A percentile compares a stretch with the other conserved stretches of the same genome.
phyloP scores from a whole-genome alignment of 2,113 vertebrate species.

The Agapornis roseicollis region DNA sequence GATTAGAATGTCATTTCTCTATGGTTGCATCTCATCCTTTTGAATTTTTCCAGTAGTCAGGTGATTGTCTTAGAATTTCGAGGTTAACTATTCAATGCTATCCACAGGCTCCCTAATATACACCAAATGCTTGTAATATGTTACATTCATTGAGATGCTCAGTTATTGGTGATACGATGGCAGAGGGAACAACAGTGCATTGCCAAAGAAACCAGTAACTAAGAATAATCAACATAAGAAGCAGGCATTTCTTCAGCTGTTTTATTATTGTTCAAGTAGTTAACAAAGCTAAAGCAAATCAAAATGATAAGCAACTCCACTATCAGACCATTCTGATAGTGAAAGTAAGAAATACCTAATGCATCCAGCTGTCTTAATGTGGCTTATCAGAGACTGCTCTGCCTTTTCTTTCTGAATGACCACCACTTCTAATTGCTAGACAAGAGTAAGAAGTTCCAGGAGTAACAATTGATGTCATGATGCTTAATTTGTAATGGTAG shows the following conservation, averaged over 20 bases:
- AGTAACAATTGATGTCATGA: not conserved
- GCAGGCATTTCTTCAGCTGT: not conserved
- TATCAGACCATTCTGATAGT: accelerated
- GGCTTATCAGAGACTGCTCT: not conserved
- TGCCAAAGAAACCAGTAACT: not conserved
- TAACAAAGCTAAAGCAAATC: not conserved
- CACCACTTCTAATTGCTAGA: not conserved
- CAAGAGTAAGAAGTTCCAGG: not conserved
- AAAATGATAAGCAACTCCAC: not conserved
- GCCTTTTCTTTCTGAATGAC: not conserved
- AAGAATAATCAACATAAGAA: not conserved
- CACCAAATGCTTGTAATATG: accelerated
- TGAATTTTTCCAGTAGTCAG: not conserved
- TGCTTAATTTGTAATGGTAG: not conserved
- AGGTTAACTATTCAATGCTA: not conserved
- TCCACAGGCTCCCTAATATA: not conserved
- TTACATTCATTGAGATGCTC: not conserved
- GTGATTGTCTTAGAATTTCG: not conserved
- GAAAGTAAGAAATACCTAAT: not conserved
- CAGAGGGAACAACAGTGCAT: not conserved
- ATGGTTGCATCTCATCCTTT: not conserved
- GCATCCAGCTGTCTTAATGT: not conserved
- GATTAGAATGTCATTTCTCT: not conserved
- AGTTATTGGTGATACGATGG: not conserved
- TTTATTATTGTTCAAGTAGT: not conserved